Base-by-base conservation (phyloP, 2,888 invertebrate genomes). In the Eristalinus aeneus region DNA sequence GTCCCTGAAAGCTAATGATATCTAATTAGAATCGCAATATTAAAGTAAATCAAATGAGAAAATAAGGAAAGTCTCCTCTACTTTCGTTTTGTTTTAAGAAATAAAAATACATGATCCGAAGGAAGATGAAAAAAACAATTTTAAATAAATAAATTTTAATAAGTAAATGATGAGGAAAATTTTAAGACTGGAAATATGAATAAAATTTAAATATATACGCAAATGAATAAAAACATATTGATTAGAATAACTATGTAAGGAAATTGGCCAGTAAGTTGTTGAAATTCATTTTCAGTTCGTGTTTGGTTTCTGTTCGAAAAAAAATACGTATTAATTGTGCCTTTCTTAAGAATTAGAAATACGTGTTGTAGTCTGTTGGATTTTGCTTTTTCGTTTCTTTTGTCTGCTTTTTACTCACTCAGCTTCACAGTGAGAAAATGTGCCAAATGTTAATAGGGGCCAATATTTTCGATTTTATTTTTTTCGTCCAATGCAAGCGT, bases 141-240 rank as follows among this genome's bases (percentile, higher is more conserved):
- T 72, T 46, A 20, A 27, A 68, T 58, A 60, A 79, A 54, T 53
- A 73, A 63, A 71, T 80, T n/a, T 31, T 34, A 61, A 58, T 22
- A 39, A 32, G 60, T 39, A 58, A 27, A 67, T 82, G 72, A 87
- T 86, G 84, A 79, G 84, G 82, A 88, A 87, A 87, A 84, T 85
- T 83, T 88, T 87, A 88, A 88, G 83, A 77, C 83, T 86, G 86
- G 75, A 75, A 80, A 86, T 78, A 77, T 75, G 63, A 81, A 80
- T 64, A 88, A 82, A 78, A 46, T 61, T 31, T 73, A 78, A 84
- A 54, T 16, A 56, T 56, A 23, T 56, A 56, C 22, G 12, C 11
- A 73, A 73, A 67, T 39, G 63, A 65, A 64, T 22, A 22, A 67
- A 73, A 86, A 68, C 73, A 60, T 65, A 79, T 68, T 83, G 72